Evolutionary conservation across 2,888 invertebrate species (phyloP).

Genomic region (Smittia aterrima): DNA sequence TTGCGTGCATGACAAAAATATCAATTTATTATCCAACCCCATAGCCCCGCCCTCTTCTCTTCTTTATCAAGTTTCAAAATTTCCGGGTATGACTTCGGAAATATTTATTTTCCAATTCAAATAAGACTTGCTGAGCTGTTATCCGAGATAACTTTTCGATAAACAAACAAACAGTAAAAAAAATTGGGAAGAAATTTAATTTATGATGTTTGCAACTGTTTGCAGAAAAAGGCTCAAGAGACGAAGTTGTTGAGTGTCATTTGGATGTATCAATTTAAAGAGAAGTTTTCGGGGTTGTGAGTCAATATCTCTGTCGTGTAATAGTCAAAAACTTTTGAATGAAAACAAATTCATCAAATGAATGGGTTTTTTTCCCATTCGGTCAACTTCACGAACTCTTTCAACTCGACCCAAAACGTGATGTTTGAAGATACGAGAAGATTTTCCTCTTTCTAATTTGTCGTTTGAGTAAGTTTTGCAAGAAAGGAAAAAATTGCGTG

Average conservation of each 20-base stretch:
- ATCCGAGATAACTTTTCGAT: conserved; percentile 19
- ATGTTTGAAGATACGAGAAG: neutral
- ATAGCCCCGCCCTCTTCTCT: neutral
- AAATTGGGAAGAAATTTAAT: conserved; percentile 27
- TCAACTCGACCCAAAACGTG: neutral
- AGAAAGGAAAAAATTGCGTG: conserved; percentile 29
- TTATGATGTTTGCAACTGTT: conserved; percentile 10
- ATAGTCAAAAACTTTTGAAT: too few species aligned
- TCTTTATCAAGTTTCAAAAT: neutral
- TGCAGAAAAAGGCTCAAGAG: conserved; percentile 6
- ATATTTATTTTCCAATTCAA: conserved; percentile 12
- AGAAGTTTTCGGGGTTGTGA: neutral
- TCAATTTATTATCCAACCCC: conserved; percentile 24
- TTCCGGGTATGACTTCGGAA: neutral
- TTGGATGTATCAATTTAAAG: neutral
- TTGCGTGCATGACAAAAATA: conserved; percentile 38
- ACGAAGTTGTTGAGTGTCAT: neutral
- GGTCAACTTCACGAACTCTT: neutral
- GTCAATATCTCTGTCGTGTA: too few species aligned
- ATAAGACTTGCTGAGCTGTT: conserved; percentile 7
- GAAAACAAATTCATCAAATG: conserved; percentile 24
- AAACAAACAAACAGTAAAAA: neutral
- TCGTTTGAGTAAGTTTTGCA: neutral
- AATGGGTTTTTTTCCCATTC: neutral
- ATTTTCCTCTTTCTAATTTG: neutral